A percentile compares a stretch with the other conserved stretches of the same genome.
Evolutionary conservation across 2,113 vertebrate genomes (phyloP).

Genomic region (Smithornis capensis): DNA sequence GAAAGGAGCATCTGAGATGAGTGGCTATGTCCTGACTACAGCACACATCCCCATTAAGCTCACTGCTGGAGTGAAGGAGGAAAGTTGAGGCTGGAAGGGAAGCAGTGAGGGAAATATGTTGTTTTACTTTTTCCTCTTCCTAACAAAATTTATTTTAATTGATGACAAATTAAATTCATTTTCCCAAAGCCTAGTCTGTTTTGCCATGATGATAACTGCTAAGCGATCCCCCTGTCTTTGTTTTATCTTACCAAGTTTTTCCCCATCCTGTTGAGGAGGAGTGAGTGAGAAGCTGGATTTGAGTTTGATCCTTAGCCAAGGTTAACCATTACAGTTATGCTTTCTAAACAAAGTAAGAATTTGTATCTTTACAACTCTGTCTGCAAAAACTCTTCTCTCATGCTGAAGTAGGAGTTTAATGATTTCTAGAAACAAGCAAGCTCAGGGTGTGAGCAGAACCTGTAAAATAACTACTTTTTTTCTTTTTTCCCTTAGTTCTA

Average conservation of each 20-base stretch:
- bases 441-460: not conserved
- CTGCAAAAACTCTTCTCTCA: not conserved
- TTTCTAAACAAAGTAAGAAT: not conserved
- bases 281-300: not conserved
- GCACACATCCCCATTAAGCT: not conserved
- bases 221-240: not conserved
- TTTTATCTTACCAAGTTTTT: not conserved
- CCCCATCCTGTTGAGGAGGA: fast-evolving
- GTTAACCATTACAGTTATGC: not conserved
- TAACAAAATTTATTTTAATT: not conserved
- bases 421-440: not conserved
- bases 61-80: not conserved
- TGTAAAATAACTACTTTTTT: not conserved
- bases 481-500: not conserved
- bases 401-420: not conserved
- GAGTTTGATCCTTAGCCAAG: not conserved
- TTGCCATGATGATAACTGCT: fast-evolving
- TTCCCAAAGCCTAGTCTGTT: not conserved
- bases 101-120: fast-evolving
- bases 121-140: not conserved
- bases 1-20: not conserved
- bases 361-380: not conserved
- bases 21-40: not conserved
- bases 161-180: not conserved
- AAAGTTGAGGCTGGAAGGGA: not conserved